Evolutionary conservation across 2,797 vertebrate genomes (phyloP), one percentile per base, ranked within the genome.

Genomic region (Pagetopsis macropterus): DNA sequence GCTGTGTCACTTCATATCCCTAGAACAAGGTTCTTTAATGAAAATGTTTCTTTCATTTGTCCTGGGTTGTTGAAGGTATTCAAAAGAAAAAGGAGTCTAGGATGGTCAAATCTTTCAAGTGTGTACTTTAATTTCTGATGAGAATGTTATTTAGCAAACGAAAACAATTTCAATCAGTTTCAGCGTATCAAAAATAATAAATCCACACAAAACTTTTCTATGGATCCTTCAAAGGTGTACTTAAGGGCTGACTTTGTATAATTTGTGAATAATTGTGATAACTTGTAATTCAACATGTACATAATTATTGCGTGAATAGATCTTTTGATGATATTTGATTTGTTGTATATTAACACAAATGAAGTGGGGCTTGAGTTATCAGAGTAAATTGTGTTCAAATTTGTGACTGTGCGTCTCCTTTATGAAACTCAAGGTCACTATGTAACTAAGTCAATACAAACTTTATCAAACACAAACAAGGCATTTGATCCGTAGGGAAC

Each of bases 191-290:
- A 62, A 37, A 58, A 59, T 57, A 62, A 55, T 69, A 9, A 66
- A 61, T 56, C 40, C 21, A 57, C 62, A 44, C 27, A 69, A 27
- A 46, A 33, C 43, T 67, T 82, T 82, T 83, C 21, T 63, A 75
- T 65, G 44, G 67, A 79, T 84, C 33, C 43, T 51, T 72, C 23
- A 65, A 21, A 75, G 14, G 23, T 79, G 81, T 78, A 71, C 46
- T 75, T 79, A 71, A 92, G 86, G 89, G 90, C 87, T 92, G 83
- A 88, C 83, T 88, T 87, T 91, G 84, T 86, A 90, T 49, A 78
- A 60, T 86, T 87, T 91, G 84, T 88, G 77, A 91, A 89, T 92
- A 90, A 75, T 61, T 84, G 54, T 78, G 67, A 65, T 62, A 82
- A 72, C 51, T 62, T 75, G 61, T 67, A 84, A 67, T 70, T 79